A percentile compares a stretch with the other conserved stretches of the same genome.
Conservation (phyloP, 2,113 vertebrate species). For the Pipa parva region DNA sequence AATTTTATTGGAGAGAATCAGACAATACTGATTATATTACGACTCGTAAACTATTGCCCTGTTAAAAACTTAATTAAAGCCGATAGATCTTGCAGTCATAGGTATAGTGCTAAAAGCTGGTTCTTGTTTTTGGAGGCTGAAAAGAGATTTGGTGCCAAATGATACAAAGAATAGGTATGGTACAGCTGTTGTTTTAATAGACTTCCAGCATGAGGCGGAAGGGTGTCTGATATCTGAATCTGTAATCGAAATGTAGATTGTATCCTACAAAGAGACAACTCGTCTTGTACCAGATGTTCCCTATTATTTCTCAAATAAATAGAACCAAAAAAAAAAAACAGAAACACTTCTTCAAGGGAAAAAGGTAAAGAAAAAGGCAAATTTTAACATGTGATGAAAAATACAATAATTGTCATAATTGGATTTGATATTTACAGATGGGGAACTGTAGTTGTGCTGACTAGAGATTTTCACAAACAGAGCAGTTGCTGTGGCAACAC, state of each 20-base stretch:
- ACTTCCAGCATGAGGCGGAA: constrained; percentile 20
- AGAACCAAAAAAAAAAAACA: too few relatives aligned
- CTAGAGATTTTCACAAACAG: too few relatives aligned
- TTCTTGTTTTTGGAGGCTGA: not conserved
- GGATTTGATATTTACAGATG: too few relatives aligned
- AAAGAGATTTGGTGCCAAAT: constrained; percentile 11
- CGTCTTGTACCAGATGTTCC: not conserved
- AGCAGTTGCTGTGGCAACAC: too few relatives aligned
- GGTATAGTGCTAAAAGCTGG: constrained; percentile 22
- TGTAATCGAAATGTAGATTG: constrained; percentile 18
- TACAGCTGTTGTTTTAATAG: constrained; percentile 41
- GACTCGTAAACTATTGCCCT: constrained; percentile 41
- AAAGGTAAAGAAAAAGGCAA: too few relatives aligned
- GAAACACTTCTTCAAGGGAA: too few relatives aligned
- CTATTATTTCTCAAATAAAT: too few relatives aligned
- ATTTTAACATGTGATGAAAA: too few relatives aligned
- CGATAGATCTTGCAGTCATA: constrained; percentile 39
- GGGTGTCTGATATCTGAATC: not conserved
- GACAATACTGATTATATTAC: constrained; percentile 29
- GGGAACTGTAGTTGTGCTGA: too few relatives aligned
- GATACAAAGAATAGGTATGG: constrained; percentile 18
- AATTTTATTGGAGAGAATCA: constrained; percentile 38
- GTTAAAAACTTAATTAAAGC: constrained; percentile 43
- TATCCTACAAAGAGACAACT: constrained; percentile 5
- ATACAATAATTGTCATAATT: too few relatives aligned